Conservation (phyloP, 2,797 vertebrate species). For the Mustela erminea region DNA sequence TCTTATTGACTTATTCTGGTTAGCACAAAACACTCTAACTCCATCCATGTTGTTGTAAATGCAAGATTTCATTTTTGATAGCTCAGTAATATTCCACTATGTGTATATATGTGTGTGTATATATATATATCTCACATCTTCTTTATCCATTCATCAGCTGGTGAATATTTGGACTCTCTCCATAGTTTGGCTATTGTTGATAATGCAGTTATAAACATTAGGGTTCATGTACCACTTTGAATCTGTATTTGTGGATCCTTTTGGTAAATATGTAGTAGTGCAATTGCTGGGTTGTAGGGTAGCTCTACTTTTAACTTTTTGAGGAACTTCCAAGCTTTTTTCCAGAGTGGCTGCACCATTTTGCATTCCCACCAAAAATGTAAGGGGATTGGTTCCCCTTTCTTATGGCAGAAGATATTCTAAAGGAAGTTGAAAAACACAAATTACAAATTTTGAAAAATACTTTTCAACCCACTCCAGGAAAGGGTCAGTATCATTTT, state of each 20-base stretch:
- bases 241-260: neutral
- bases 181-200: neutral
- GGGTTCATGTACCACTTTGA: neutral
- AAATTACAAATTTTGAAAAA: neutral
- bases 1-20: neutral
- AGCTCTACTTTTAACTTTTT: neutral
- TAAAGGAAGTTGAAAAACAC: constrained; percentile 1
- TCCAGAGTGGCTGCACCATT: neutral
- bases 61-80: neutral
- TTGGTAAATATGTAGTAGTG: neutral
- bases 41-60: neutral
- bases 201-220: neutral
- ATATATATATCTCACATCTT: neutral
- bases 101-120: neutral
- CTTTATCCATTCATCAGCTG: neutral
- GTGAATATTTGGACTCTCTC: neutral
- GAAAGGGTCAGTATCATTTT: neutral
- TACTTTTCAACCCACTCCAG: neutral
- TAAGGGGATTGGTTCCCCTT: neutral
- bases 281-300: neutral
- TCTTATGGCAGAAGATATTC: neutral
- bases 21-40: neutral
- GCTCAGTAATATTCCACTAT: neutral
- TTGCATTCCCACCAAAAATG: neutral
- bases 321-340: neutral